Evolutionary conservation across 2,797 vertebrate genomes (phyloP), one percentile per base, ranked within the genome.

Genomic region (Borostomias antarcticus): DNA sequence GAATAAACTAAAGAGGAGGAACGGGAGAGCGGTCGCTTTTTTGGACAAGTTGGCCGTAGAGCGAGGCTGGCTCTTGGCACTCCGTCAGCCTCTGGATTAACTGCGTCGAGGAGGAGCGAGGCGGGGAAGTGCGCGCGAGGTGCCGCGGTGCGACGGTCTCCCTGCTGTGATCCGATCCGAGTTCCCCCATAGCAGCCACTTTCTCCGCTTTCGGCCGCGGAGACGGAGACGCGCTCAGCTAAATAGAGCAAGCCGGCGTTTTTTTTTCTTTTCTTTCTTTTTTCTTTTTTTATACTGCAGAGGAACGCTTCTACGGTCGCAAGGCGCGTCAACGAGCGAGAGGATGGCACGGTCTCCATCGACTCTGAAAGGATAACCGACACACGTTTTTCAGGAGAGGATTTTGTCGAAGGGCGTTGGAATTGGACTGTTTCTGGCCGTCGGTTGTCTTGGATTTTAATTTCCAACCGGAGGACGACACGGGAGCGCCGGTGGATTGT

Each of bases 261-360:
- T 19, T 50, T 50, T 50, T 17, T 37, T n/a, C n/a, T n/a, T n/a
- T n/a, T n/a, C n/a, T n/a, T n/a, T n/a, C n/a, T n/a, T n/a, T n/a
- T n/a, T n/a, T n/a, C n/a, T n/a, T 19, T 50, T 50, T 50, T 17
- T 37, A 43, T 15, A 87, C 90, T 86, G 91, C 91, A 86, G 81
- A 82, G 9, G 73, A 78, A 78, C 28, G 75, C 82, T 65, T 64
- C 59, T 67, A 52, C 28, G 62, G 65, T 70, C 52, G 62, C 62
- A 47, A 79, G 62, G 77, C 69, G 69, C 65, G 68, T 76, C 58
- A 53, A 69, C 72, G 65, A 47, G 19, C 72, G 67, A 75, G 40
- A 71, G 69, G 75, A 69, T 77, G 81, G 76, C 75, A 72, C 62
- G 69, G 69, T 75, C 52, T 70, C 33, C 76, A 64, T 76, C 67